Base-by-base conservation (phyloP, 2,113 vertebrate species). In the Vulpes lagopus region DNA sequence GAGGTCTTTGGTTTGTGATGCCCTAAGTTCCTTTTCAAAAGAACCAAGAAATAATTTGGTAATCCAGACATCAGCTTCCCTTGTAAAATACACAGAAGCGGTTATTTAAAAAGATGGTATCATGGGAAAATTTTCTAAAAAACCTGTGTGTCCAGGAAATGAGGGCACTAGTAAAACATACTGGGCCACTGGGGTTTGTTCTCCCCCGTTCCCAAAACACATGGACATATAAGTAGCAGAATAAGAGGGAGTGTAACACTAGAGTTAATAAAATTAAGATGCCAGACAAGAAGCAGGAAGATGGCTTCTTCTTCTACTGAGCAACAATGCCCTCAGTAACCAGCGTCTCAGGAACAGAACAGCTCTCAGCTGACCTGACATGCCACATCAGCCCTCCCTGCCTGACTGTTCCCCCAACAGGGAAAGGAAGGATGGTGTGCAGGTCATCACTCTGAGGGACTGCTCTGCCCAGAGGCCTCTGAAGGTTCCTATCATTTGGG, bases 91-190 rank as follows among this genome's bases (percentile, higher is more conserved):
- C 0, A 51, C 0, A 43, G 59, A 90, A 55, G 12, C 14, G 69
- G 59, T 94, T 79, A 80, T 38, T 94, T 62, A 82, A 82, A 89
- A 71, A 82, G 60, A 62, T 65, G n/a, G 38, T 30, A 85, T 22
- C 84, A 30, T 1, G 32, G 86, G 53, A 78, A 79, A 84, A 82
- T 15, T 38, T 69, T 11, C 38, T 69, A 30, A 80, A 85, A 38
- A 49, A 30, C 20, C 53, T 19, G 16, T 59, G 30, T 85, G 79
- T 82, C 35, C 11, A 89, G 51, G 62, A 74, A 91, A 27, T 2
- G n/a, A 51, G 65, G 12, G 35, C 11, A 25, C 12, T 38, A 69
- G 17, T 79, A 14, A 69, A 27, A 64, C 51, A 38, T 2, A 79
- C 22, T 2, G 67, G 32, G 83, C 7, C 73, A 7, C 12, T 25